Base-by-base conservation (phyloP, 2,113 vertebrate genomes). In the Ariopsis seemanni region DNA sequence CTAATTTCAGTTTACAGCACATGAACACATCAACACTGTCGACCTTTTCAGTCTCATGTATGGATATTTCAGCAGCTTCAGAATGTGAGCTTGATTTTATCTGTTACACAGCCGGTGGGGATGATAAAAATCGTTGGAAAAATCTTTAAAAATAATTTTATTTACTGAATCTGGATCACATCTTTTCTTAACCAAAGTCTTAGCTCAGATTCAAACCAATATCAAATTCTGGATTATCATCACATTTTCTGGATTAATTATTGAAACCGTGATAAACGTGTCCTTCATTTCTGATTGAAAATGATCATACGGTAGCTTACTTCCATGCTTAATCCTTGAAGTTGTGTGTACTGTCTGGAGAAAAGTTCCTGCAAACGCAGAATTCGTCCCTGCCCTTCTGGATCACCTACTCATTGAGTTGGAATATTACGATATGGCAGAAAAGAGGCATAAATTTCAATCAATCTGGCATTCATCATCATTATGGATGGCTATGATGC, bases 381-480 rank as follows among this genome's bases (percentile, higher is more conserved):
- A 87, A 84, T 69, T 71, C 22, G 65, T 52, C 50, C 34, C 67
- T 85, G 69, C 53, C 77, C 78, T 89, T 55, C 48, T 20, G 5
- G 42, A 69, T 34, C 75, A 82, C 83, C 57, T 34, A 14, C 14
- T 30, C 50, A 14, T 50, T 63, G 69, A 22, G n/a, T 81, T 83
- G 81, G 55, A 83, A 62, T 81, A 63, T 55, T 25, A 86, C 4
- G 20, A 81, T 85, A 82, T 80, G 69, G 78, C 57, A 69, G 58
- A 87, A 83, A 85, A 79, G 60, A 79, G 82, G 81, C 22, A 78
- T 88, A 72, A 82, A 74, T 80, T 79, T 74, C 67, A 83, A 92
- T 92, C 92, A 92, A 93, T 92, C 93, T 92, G 92, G 89, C 93
- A 87, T 93, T 93, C 27, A 91, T 93, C 91, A 94, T 92, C 77